These are phyloP conservation scores for Pyrrhosoma nymphula DNA, from an alignment of 2,888 invertebrate species.

Conservation along the genomic window DNA sequence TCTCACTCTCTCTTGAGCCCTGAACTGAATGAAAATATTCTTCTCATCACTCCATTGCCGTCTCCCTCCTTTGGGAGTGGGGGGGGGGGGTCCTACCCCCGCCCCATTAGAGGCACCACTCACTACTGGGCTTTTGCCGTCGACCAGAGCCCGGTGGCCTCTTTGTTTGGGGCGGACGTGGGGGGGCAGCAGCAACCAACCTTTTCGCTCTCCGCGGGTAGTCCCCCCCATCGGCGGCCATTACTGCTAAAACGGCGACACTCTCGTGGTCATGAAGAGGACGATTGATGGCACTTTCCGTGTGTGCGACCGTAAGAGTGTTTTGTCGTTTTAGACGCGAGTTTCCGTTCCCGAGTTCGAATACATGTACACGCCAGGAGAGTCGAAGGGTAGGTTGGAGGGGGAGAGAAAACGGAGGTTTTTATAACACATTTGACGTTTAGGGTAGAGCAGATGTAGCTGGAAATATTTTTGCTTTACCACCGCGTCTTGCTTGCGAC, in stretches of 20 bases:
- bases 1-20: not conserved
- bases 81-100: not conserved
- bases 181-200: not conserved
- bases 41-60: constrained; percentile 20
- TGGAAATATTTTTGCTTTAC: constrained; percentile 54
- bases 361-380: not conserved
- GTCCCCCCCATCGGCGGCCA: constrained; percentile 51
- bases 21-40: constrained; percentile 51
- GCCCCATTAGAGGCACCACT: not conserved
- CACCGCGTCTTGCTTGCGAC: constrained; percentile 46
- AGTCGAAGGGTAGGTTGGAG: not conserved
- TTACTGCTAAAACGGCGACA: constrained; percentile 54
- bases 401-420: not conserved
- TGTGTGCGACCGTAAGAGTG: constrained; percentile 36
- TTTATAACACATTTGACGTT: constrained; percentile 60
- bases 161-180: not conserved
- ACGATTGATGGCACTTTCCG: constrained; percentile 53
- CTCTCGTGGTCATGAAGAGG: not conserved
- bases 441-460: constrained; percentile 56
- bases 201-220: constrained; percentile 56
- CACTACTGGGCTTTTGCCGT: constrained; percentile 11
- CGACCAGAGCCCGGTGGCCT: constrained; percentile 44
- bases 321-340: constrained; percentile 52
- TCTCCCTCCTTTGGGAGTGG: not conserved
- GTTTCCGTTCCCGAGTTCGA: constrained; percentile 55